Conservation (phyloP, 2,888 invertebrate species). For the Ceriagrion tenellum region DNA sequence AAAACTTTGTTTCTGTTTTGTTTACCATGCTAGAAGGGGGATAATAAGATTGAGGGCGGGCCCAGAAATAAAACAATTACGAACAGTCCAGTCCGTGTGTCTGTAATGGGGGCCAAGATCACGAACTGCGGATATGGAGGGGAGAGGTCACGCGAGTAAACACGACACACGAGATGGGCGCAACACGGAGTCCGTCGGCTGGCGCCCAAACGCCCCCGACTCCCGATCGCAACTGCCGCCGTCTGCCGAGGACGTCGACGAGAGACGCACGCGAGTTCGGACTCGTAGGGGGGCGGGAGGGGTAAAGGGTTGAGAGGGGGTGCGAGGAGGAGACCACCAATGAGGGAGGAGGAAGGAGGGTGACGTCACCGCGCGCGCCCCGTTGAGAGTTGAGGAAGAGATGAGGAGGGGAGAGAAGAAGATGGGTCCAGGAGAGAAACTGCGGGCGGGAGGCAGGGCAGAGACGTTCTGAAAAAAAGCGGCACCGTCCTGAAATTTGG, state of each 20-base stretch:
- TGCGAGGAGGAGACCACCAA: background rate
- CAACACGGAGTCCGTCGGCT: background rate
- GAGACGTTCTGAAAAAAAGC: too few species aligned
- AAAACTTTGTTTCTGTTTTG: too few species aligned
- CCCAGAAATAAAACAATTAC: too few species aligned
- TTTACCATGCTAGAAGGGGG: too few species aligned
- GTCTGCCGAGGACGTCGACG: background rate
- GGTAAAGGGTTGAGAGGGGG: too few species aligned
- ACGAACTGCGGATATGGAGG: too few species aligned
- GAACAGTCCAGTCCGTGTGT: too few species aligned
- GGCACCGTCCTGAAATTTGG: too few species aligned
- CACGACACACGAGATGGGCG: too few species aligned
- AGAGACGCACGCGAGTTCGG: background rate
- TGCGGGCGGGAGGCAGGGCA: background rate
- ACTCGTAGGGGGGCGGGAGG: background rate
- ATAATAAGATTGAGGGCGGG: too few species aligned
- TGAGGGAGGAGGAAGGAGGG: background rate
- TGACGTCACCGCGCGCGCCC: background rate
- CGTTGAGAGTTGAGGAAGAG: background rate
- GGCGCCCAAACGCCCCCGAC: background rate
- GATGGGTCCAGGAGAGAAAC: background rate
- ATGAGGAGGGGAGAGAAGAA: background rate
- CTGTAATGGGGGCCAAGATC: too few species aligned
- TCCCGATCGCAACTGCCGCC: constrained; percentile 17
- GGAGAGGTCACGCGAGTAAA: too few species aligned